Evolutionary conservation across 2,888 invertebrate species (phyloP).

Genomic region (Orchestes rusci): DNA sequence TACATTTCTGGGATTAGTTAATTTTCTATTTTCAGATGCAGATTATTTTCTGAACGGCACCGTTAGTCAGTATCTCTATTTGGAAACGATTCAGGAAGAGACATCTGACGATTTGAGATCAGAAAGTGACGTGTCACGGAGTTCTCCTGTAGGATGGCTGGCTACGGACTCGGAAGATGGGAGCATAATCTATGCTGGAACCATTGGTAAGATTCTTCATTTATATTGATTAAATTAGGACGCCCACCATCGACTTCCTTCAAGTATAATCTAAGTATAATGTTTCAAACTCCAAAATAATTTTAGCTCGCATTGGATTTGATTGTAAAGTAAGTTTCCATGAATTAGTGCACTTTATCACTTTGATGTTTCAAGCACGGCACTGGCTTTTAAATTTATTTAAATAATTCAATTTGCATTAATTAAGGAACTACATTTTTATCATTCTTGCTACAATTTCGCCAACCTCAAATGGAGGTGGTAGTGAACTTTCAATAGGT

Average conservation of each 20-base stretch:
- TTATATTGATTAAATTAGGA: too few species aligned
- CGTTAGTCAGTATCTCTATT: conserved; percentile 54
- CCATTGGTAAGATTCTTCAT: conserved; percentile 37
- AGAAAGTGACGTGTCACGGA: conserved; percentile 50
- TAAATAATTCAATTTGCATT: too few species aligned
- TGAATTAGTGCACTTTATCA: too few species aligned
- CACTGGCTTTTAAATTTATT: too few species aligned
- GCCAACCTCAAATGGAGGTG: too few species aligned
- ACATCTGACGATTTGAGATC: conserved; percentile 78
- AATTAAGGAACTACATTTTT: too few species aligned
- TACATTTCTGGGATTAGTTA: too few species aligned
- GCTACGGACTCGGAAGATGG: conserved; percentile 72
- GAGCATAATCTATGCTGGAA: conserved; percentile 67
- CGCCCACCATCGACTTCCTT: conserved; percentile 8
- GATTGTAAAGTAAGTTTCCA: too few species aligned
- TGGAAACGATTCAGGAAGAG: conserved; percentile 85
- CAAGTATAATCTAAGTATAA: neutral
- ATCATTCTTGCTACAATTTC: too few species aligned
- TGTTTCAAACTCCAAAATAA: conserved; percentile 7
- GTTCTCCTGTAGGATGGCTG: conserved; percentile 45
- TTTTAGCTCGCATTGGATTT: conserved; percentile 13
- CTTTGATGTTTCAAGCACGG: too few species aligned
- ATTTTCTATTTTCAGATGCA: conserved; percentile 40
- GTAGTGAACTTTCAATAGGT: too few species aligned
- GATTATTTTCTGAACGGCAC: conserved; percentile 42